Percentiles rank a stretch among this genome's conserved stretches.
phyloP scores from a whole-genome alignment of 2,888 invertebrate species.

The Eretmocerus hayati region DNA sequence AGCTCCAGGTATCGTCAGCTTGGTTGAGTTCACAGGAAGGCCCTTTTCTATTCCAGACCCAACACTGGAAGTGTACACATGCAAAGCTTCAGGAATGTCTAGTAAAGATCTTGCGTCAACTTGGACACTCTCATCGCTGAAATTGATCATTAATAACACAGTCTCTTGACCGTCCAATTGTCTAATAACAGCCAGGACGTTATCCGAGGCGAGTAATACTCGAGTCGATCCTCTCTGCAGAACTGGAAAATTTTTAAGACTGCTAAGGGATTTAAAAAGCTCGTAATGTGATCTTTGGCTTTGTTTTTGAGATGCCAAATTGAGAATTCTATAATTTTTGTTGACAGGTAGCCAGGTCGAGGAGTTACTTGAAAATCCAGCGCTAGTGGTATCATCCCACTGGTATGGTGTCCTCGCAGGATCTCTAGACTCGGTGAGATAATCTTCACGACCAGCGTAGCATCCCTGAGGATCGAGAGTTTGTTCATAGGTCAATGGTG shows the following conservation, averaged over 20 bases:
- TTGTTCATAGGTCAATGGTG: no score
- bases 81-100: constrained; percentile 28
- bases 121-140: constrained; percentile 16
- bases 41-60: constrained; percentile 23
- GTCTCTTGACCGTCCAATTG: constrained; percentile 12
- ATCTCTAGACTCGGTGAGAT: constrained; percentile 42
- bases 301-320: constrained; percentile 52
- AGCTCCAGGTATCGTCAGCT: constrained; percentile 27
- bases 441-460: constrained; percentile 54
- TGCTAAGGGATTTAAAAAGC: constrained; percentile 37
- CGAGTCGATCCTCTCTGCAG: no score
- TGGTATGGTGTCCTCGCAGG: no score
- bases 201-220: constrained; percentile 28
- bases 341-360: constrained; percentile 64
- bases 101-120: constrained; percentile 30
- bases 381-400: constrained; percentile 54
- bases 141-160: constrained; percentile 32
- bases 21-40: constrained; percentile 16
- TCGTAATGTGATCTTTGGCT: constrained; percentile 52
- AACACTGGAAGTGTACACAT: constrained; percentile 28
- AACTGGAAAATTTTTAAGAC: constrained; percentile 51
- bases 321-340: constrained; percentile 54
- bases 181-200: constrained; percentile 32
- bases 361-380: constrained; percentile 55
- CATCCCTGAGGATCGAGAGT: constrained; percentile 63